phyloP scores from a whole-genome alignment of 2,113 vertebrate species.

The Aix galericulata region DNA sequence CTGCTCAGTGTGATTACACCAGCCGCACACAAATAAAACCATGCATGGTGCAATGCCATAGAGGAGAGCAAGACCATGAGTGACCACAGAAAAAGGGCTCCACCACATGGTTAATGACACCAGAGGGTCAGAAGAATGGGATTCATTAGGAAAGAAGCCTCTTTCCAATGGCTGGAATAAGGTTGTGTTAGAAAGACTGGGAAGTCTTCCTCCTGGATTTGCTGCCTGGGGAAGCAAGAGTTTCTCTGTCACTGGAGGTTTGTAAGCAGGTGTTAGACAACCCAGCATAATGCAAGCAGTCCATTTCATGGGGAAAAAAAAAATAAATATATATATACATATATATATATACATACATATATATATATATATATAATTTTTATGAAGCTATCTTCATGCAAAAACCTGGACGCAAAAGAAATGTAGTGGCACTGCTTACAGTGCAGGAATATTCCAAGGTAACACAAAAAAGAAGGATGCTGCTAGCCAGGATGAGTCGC shows the following conservation, averaged over 20 bases:
- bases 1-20: background rate
- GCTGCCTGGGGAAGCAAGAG: background rate
- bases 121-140: background rate
- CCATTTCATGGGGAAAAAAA: background rate
- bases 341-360: background rate
- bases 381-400: background rate
- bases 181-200: background rate
- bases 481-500: background rate
- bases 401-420: background rate
- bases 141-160: background rate
- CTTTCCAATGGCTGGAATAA: background rate
- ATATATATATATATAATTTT: background rate
- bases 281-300: background rate
- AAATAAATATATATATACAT: no score
- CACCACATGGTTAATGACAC: background rate
- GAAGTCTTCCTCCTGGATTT: background rate
- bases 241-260: background rate
- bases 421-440: background rate
- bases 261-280: background rate
- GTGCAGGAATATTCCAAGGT: background rate
- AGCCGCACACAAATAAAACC: background rate
- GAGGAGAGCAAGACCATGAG: background rate
- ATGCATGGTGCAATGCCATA: background rate
- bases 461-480: background rate
- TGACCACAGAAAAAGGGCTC: background rate